Base-by-base conservation (phyloP, 2,888 invertebrate genomes). In the Romanomermis culicivorax region DNA sequence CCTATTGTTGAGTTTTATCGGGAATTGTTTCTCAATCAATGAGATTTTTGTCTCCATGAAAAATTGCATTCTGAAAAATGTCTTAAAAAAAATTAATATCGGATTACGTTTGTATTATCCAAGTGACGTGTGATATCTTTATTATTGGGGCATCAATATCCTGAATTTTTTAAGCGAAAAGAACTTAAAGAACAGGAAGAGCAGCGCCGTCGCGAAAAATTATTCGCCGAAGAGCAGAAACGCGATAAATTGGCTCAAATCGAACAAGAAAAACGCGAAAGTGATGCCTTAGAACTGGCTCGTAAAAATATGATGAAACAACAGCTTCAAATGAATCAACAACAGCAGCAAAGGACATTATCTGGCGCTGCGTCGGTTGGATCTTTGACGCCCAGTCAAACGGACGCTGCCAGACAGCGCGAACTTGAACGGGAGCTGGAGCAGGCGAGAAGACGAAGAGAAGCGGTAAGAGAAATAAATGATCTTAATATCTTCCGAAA, bases 401-500 rank as follows among this genome's bases (percentile, higher is more conserved):
- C 7, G 23, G 45, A 11, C 45, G 45, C 45, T 23, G 50, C 50
- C 23, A 25, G 50, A 3, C 20, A 11, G 20, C 51, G 51, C 3
- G 51, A 51, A 7, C 29, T 29, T 3, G 51, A 51, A 51, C 29
- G 36, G 3, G 20, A 20, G 11, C 29, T 29, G 36, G 56, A 56
- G 51, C 42, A 29, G 42, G 56, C 52, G 29, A 50, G 56, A 1
- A 27, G 53, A 14, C 50, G 51, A 14, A 11, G 47, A 17, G 51
- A 56, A 29, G 56, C 56, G 50, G 56, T 56, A 29, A 20, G 56
- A 20, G 14, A 24, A 14, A 1, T 36, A 36, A n/a, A n/a, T n/a
- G 23, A 2, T 29, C 17, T 25, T 43, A 29, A 2, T 26, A 2
- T 4, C 11, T 2, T 45, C 2, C n/a, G n/a, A n/a, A n/a, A n/a